Evolutionary conservation across 2,113 vertebrate genomes (phyloP).

Genomic region (Embiotoca jacksoni): DNA sequence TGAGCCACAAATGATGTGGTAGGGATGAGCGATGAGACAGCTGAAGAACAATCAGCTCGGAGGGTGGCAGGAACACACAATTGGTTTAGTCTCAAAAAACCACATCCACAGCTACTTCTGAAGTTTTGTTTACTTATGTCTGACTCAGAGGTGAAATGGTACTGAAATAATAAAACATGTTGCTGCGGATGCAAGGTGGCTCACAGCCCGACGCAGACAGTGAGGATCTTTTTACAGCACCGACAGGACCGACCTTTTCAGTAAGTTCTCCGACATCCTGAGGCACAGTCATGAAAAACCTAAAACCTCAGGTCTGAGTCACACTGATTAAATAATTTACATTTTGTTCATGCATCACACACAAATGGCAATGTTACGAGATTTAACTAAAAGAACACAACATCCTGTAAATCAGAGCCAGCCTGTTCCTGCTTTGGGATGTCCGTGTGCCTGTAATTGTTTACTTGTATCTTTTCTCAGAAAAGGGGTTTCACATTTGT

Average conservation of each 20-base stretch:
- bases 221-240: conserved; percentile 12
- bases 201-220: not conserved
- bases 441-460: not conserved
- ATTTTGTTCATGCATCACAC: not conserved
- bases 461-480: no score
- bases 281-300: not conserved
- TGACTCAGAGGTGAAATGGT: conserved; percentile 34
- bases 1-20: conserved; percentile 30
- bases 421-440: not conserved
- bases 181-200: not conserved
- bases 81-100: not conserved
- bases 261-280: not conserved
- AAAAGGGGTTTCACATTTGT: no score
- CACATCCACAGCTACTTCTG: not conserved
- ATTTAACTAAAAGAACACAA: not conserved
- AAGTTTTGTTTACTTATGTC: conserved; percentile 33
- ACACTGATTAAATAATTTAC: not conserved
- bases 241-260: conserved; percentile 31
- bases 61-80: conserved; percentile 32
- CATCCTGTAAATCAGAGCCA: not conserved
- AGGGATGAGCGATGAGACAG: conserved; percentile 20
- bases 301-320: conserved; percentile 4
- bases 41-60: conserved; percentile 16
- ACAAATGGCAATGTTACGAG: not conserved
- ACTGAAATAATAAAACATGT: conserved; percentile 18